A percentile compares a stretch with the other conserved stretches of the same genome.
phyloP scores from a whole-genome alignment of 2,888 invertebrate genomes.

The Odontothrips loti region DNA sequence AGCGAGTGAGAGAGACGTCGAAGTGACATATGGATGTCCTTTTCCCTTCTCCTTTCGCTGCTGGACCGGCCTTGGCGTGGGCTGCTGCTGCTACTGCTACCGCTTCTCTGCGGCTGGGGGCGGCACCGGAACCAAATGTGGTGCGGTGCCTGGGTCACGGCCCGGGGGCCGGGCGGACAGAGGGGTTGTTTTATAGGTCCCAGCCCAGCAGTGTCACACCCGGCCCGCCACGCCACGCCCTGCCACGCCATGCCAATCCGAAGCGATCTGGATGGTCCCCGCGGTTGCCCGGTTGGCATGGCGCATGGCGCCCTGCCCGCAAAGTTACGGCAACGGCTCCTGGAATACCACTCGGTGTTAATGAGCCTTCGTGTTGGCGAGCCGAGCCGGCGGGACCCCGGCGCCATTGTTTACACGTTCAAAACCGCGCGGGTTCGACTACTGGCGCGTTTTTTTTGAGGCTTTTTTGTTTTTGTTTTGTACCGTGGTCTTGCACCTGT shows the following conservation, averaged over 20 bases:
- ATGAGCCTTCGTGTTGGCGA: background rate
- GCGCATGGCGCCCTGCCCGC: slow-evolving; percentile 41
- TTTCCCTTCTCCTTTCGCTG: background rate
- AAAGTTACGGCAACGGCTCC: background rate
- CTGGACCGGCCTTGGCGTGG: background rate
- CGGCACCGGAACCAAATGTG: slow-evolving; percentile 13
- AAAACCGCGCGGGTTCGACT: no score
- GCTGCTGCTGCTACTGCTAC: no score
- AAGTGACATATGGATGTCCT: slow-evolving; percentile 14
- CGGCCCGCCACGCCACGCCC: background rate
- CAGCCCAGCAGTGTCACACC: slow-evolving; percentile 34
- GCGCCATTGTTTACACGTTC: no score
- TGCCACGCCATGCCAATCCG: background rate
- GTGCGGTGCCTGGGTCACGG: slow-evolving; percentile 10
- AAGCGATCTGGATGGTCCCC: no score
- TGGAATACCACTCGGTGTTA: slow-evolving; percentile 15
- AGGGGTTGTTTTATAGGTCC: slow-evolving; percentile 38
- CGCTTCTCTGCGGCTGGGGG: background rate
- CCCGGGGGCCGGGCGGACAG: slow-evolving; percentile 35
- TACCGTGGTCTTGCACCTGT: no score
- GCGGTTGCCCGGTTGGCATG: slow-evolving; percentile 1
- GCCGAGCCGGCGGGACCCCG: no score
- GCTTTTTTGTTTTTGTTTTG: no score
- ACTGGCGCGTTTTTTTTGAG: no score
- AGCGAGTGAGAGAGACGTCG: background rate